Evolutionary conservation across 2,888 invertebrate genomes (phyloP).

Genomic region (Scaptodrosophila latifasciaeformis): DNA sequence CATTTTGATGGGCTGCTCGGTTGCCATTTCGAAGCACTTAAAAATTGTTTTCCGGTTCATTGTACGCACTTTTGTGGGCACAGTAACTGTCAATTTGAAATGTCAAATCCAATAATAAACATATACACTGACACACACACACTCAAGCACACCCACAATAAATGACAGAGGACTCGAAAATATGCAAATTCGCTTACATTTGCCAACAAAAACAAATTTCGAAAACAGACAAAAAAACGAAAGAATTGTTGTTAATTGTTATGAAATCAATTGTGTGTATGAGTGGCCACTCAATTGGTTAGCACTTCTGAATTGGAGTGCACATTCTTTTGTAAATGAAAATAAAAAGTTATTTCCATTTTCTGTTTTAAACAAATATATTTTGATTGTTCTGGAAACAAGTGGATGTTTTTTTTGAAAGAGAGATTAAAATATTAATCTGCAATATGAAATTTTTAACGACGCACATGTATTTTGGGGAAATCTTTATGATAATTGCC

Average conservation of each 20-base stretch:
- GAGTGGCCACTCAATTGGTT: slow-evolving; percentile 21
- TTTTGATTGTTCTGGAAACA: no score
- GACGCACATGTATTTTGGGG: no score
- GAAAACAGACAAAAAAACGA: slow-evolving; percentile 22
- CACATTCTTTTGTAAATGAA: no score
- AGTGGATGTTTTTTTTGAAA: no score
- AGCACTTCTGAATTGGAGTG: no score
- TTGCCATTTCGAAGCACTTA: slow-evolving; percentile 26
- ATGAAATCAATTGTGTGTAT: slow-evolving; percentile 39
- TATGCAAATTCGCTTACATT: slow-evolving; percentile 9
- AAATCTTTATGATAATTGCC: no score
- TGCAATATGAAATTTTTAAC: no score
- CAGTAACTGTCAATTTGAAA: slow-evolving; percentile 43
- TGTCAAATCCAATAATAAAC: slow-evolving; percentile 42
- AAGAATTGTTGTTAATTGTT: slow-evolving; percentile 49
- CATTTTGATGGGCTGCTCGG: slow-evolving; percentile 28
- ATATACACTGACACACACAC: slow-evolving; percentile 6
- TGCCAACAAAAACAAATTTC: slow-evolving; percentile 10
- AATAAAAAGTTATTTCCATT: no score
- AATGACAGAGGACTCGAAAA: no score
- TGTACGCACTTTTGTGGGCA: slow-evolving; percentile 10
- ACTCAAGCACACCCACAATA: not conserved
- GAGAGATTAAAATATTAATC: no score
- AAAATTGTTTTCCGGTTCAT: slow-evolving; percentile 35
- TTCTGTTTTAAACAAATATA: no score